Evolutionary conservation across 2,888 invertebrate species (phyloP).

Genomic region (Microctonus aethiopoides): DNA sequence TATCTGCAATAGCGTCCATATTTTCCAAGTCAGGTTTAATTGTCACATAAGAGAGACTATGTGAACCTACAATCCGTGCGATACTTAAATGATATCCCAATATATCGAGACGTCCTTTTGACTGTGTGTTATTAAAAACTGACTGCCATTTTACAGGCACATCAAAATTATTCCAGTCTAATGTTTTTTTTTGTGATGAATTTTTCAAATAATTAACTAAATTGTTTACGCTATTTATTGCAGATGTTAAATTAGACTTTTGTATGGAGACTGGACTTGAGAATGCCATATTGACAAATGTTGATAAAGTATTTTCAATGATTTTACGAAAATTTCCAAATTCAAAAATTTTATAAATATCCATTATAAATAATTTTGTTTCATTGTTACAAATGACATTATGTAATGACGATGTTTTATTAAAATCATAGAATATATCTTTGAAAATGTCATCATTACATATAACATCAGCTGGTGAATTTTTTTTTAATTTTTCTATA

Average conservation of each 20-base stretch:
- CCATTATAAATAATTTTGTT: constrained; percentile 52
- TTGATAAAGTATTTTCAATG: constrained; percentile 51
- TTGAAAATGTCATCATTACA: constrained; percentile 49
- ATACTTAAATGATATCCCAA: constrained; percentile 56
- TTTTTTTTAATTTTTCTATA: constrained; percentile 35
- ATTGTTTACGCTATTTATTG: constrained; percentile 45
- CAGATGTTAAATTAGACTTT: constrained; percentile 54
- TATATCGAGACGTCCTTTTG: constrained; percentile 46
- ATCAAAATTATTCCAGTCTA: constrained; percentile 49
- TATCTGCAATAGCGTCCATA: constrained; percentile 52
- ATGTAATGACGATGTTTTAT: constrained; percentile 39
- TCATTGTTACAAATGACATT: constrained; percentile 51
- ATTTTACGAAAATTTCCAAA: constrained; percentile 50
- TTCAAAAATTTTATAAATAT: constrained; percentile 52
- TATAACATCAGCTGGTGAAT: constrained; percentile 44
- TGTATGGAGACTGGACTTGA: constrained; percentile 47
- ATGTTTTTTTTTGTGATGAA: constrained; percentile 36
- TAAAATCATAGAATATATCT: constrained; percentile 49
- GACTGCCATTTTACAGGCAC: constrained; percentile 44
- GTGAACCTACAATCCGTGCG: constrained; percentile 49
- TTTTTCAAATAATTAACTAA: constrained; percentile 50
- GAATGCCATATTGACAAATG: constrained; percentile 51
- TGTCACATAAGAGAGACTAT: constrained; percentile 50
- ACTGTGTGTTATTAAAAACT: constrained; percentile 42
- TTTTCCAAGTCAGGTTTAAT: constrained; percentile 53